These are phyloP conservation scores for Temnothorax longispinosus DNA, from an alignment of 1,140 invertebrate genomes.

Conservation along the genomic window DNA sequence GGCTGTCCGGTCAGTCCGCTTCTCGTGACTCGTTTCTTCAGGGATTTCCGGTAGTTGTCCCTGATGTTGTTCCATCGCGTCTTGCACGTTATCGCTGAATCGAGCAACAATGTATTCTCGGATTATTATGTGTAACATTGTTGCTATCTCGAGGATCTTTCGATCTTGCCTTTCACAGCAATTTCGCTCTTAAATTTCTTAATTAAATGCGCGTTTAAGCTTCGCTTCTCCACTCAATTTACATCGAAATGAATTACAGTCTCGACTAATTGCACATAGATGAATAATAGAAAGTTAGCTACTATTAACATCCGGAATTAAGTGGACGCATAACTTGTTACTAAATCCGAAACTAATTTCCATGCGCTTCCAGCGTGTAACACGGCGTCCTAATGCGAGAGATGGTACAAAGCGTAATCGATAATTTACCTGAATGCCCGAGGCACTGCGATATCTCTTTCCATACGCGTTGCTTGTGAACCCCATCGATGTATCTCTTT, in stretches of 20 bases:
- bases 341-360: conserved; percentile 50
- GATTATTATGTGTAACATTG: neutral
- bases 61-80: neutral
- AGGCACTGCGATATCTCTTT: neutral
- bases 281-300: conserved; percentile 49
- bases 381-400: neutral
- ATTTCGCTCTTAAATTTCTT: neutral
- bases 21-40: neutral
- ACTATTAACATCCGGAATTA: conserved; percentile 42
- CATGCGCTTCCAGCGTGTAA: conserved; percentile 19
- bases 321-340: conserved; percentile 56
- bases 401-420: neutral
- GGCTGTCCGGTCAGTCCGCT: neutral
- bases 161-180: neutral
- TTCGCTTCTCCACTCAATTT: neutral
- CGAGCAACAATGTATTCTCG: neutral
- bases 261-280: conserved; percentile 13
- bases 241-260: conserved; percentile 1
- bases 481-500: neutral
- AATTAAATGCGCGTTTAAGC: neutral
- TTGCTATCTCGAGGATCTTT: neutral
- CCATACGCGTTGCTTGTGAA: neutral
- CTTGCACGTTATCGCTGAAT: neutral
- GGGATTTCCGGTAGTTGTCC: neutral
- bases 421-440: neutral